Base-by-base conservation (phyloP, 2,113 vertebrate genomes). In the Cavia porcellus region DNA sequence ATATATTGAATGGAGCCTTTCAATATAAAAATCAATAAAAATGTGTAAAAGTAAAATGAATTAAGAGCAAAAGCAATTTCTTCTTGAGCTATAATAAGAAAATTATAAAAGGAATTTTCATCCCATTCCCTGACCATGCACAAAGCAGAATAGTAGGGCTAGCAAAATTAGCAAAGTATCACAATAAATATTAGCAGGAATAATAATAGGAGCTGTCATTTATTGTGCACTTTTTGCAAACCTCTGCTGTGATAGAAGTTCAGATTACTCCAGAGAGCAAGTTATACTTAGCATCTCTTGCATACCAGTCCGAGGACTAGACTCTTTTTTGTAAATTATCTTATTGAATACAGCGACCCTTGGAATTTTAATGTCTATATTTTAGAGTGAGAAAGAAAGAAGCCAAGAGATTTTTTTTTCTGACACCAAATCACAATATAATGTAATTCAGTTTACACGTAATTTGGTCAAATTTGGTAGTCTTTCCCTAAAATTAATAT, bases 1-100 rank as follows among this genome's bases (percentile, higher is more conserved):
- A 95, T 52, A 93, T 68, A 95, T 94, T 87, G 80, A 96, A 96
- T 90, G 74, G 87, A 95, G 81, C 87, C 94, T 93, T 96, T 97
- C 92, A 93, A 96, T 96, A 86, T 74, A 86, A 97, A 97, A 97
- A 92, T 97, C 94, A 97, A 96, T 97, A 91, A 85, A 96, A 88
- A 82, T 62, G 87, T 86, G n/a, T 95, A 95, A 86, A 94, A 42
- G 0, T 79, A 47, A 90, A 97, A 93, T 92, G 57, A 94, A 88
- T 85, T 64, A 90, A 55, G 42, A 57, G 50, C 38, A 90, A 92
- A 97, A 81, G 86, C 82, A 92, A 89, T 97, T 95, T 55, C 38
- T 96, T 97, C 61, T 95, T 61, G 9, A 52, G 81, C 45, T 30
- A 96, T 84, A 95, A 72, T 89, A 88, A 94, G 81, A 95, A 59